Percentiles rank a stretch among this genome's conserved stretches.
These are phyloP conservation scores for Dolichomitus sp. DNA, from an alignment of 2,888 invertebrate species.

Conservation along the genomic window DNA sequence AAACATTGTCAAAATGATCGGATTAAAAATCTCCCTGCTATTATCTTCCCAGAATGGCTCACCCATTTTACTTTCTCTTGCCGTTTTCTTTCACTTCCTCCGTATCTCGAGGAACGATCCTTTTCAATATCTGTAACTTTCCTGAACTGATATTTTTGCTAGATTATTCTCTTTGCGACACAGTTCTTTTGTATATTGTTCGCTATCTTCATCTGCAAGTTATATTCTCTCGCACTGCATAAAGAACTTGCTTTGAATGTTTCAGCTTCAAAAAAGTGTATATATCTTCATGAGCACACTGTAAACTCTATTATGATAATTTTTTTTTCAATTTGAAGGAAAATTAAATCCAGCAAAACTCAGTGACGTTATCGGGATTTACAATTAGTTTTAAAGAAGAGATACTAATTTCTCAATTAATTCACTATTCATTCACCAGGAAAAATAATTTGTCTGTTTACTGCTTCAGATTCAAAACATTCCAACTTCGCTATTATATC, in stretches of 20 bases:
- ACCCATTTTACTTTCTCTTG: background rate
- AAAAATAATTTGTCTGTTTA: background rate
- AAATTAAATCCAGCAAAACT: background rate
- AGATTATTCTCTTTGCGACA: background rate
- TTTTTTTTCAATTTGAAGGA: background rate
- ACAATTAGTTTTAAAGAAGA: background rate
- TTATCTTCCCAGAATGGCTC: background rate
- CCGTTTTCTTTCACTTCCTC: background rate
- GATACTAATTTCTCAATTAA: background rate
- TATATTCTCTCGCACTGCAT: background rate
- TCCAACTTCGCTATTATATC: background rate
- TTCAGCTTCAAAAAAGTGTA: background rate
- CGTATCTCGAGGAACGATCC: conserved; percentile 9
- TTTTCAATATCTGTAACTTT: conserved; percentile 6
- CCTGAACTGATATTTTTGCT: background rate
- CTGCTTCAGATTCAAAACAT: background rate
- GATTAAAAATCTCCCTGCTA: conserved; percentile 12
- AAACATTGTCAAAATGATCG: background rate
- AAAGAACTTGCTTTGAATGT: background rate
- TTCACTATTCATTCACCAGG: background rate
- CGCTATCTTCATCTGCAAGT: background rate
- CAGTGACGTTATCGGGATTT: conserved; percentile 5
- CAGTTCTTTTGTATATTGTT: background rate
- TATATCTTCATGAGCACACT: background rate
- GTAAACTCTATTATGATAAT: background rate